These are phyloP conservation scores for Eumerus sabulonum DNA, from an alignment of 2,888 invertebrate genomes.

Conservation along the genomic window DNA sequence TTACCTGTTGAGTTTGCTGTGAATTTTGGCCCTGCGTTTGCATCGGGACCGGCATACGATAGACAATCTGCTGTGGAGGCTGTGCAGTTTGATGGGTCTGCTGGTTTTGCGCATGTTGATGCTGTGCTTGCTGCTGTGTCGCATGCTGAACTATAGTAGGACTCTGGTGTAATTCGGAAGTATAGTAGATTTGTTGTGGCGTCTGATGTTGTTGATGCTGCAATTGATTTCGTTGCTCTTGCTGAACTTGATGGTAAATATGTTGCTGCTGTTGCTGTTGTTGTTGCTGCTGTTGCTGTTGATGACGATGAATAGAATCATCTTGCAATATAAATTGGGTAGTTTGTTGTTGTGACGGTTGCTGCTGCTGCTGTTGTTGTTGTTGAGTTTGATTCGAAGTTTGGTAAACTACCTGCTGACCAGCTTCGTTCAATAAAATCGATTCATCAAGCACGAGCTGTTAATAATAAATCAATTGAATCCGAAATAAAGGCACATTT, in stretches of 20 bases:
- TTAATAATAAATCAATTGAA: constrained; percentile 13
- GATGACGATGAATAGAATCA: constrained; percentile 72
- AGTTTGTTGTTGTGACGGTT: constrained; percentile 71
- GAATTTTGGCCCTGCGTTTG: constrained; percentile 46
- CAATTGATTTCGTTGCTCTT: constrained; percentile 67
- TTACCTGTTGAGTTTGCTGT: constrained; percentile 69
- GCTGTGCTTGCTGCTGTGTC: constrained; percentile 70
- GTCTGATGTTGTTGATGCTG: constrained; percentile 70
- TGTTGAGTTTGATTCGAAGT: constrained; percentile 71
- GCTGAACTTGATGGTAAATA: constrained; percentile 73
- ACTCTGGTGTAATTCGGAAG: constrained; percentile 70
- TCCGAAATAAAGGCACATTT: constrained; percentile 5
- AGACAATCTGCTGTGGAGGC: constrained; percentile 69
- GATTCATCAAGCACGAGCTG: constrained; percentile 76
- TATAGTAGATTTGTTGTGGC: constrained; percentile 68
- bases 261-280: constrained; percentile 72
- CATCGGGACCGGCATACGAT: constrained; percentile 66
- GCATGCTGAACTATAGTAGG: constrained; percentile 71
- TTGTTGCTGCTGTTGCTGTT: constrained; percentile 72
- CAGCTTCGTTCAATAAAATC: constrained; percentile 79
- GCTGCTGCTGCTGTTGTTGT: constrained; percentile 72
- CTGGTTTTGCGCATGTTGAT: constrained; percentile 72
- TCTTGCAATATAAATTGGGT: constrained; percentile 70
- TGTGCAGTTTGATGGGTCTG: constrained; percentile 70
- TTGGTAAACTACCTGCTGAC: constrained; percentile 79